Conservation (phyloP, 1,140 invertebrate genomes). For the Stenopsyche tienmushanensis region DNA sequence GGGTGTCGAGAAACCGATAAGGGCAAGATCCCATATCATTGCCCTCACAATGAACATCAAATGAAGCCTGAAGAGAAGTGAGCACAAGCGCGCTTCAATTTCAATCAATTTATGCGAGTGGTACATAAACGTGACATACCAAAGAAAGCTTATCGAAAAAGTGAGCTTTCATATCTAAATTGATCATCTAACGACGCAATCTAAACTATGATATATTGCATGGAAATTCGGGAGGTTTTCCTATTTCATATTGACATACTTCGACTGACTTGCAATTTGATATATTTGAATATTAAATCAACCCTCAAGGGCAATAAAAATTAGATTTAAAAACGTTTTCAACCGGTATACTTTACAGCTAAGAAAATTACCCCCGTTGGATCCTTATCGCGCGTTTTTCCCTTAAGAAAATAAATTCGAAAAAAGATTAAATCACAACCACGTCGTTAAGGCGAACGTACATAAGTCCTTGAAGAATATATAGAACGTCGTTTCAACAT, state of each 20-base stretch:
- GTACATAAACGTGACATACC: neutral
- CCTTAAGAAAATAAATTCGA: too few species aligned
- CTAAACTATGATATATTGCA: too few species aligned
- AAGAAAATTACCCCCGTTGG: too few species aligned
- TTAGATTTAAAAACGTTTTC: too few species aligned
- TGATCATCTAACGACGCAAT: too few species aligned
- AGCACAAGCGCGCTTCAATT: conserved; percentile 28
- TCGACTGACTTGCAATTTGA: neutral
- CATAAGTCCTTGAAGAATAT: too few species aligned
- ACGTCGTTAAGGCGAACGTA: too few species aligned
- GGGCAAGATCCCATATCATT: conserved; percentile 28
- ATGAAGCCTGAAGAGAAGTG: conserved; percentile 36
- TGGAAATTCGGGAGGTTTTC: neutral
- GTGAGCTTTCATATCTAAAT: too few species aligned
- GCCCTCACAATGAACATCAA: conserved; percentile 29
- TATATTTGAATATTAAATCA: neutral
- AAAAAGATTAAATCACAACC: too few species aligned
- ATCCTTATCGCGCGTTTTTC: too few species aligned
- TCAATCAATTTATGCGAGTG: conserved; percentile 30
- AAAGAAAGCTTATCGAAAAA: conserved; percentile 1
- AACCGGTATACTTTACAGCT: too few species aligned
- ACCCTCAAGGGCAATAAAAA: neutral
- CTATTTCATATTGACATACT: neutral
- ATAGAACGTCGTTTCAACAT: too few species aligned
- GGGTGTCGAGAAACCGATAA: conserved; percentile 13